Base-by-base conservation (phyloP, 2,797 vertebrate species). In the Bradypodion pumilum region DNA sequence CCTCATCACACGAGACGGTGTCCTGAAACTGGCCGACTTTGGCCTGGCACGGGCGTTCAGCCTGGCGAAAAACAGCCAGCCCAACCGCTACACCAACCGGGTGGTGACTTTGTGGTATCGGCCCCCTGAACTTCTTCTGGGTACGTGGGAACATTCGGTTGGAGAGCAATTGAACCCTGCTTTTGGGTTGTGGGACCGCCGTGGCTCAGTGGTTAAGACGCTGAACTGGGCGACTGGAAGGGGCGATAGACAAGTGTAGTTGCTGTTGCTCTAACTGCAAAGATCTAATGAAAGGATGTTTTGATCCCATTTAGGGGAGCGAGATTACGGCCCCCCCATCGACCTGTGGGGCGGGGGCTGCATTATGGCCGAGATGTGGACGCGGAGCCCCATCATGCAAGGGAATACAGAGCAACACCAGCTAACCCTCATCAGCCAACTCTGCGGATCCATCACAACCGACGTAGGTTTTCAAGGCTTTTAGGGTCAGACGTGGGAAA, bases 361-460 rank as follows among this genome's bases (percentile, higher is more conserved):
- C 94, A 99, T 99, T 94, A 99, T 99, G 98, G 98, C 98, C 0
- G 98, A 99, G 94, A 99, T 99, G 98, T 99, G 98, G 98, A 99
- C 98, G 16, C 96, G 98, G 78, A 99, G 98, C 94, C 98, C 98
- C 68, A 99, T 99, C 95, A 99, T 99, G 98, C 98, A 99, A 90
- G 98, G 98, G 27, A 99, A 99, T 96, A 99, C 98, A 0, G 98
- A 99, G 86, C 98, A 99, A 93, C 98, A 99, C 91, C 98, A 99
- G 94, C 97, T 99, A 42, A 98, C 97, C 0, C 98, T 99, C 78
- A 99, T 99, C 95, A 99, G 98, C 94, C 98, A 99, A 94, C 97
- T 99, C 12, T 99, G 98, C 1, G 98, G 98, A 76, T 99, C 98
- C 93, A 99, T 99, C 91, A 99, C 98, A 0, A 96, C 98, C 0